These are phyloP conservation scores for Blastobasis adustella DNA, from an alignment of 2,888 invertebrate species.

Conservation along the genomic window DNA sequence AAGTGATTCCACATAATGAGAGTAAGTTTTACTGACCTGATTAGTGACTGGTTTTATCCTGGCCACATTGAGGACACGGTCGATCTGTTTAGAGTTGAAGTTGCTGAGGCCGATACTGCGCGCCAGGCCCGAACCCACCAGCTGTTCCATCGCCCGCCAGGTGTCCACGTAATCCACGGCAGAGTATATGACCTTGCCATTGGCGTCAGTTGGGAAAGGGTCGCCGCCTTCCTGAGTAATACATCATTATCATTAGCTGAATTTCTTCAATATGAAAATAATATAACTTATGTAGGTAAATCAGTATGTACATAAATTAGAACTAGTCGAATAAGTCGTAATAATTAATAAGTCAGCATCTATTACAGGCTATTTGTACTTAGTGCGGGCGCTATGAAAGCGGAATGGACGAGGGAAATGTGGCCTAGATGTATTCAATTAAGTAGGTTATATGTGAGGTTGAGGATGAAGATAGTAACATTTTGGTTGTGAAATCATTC, in stretches of 20 bases:
- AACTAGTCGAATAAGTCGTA: no score
- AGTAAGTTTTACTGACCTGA: constrained; percentile 54
- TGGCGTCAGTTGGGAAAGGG: constrained; percentile 71
- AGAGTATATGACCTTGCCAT: constrained; percentile 70
- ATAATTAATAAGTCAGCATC: no score
- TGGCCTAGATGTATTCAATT: no score
- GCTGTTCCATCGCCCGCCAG: constrained; percentile 80
- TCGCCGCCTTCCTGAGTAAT: constrained; percentile 71
- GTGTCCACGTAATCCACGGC: constrained; percentile 80
- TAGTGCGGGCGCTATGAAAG: no score
- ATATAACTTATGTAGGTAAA: not conserved
- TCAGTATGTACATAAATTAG: no score
- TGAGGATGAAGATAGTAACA: no score
- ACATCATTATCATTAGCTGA: not conserved
- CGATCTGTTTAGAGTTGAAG: constrained; percentile 82
- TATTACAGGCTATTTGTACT: no score
- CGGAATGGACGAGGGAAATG: no score
- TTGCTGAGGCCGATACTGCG: constrained; percentile 83
- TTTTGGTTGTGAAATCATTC: no score
- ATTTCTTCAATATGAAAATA: not conserved
- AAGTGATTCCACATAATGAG: no score
- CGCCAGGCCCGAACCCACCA: constrained; percentile 76
- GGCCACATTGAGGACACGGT: constrained; percentile 73
- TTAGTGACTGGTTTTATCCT: constrained; percentile 75
- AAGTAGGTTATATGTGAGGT: no score